Evolutionary conservation across 2,797 vertebrate species (phyloP).

Genomic region (Dermochelys coriacea): DNA sequence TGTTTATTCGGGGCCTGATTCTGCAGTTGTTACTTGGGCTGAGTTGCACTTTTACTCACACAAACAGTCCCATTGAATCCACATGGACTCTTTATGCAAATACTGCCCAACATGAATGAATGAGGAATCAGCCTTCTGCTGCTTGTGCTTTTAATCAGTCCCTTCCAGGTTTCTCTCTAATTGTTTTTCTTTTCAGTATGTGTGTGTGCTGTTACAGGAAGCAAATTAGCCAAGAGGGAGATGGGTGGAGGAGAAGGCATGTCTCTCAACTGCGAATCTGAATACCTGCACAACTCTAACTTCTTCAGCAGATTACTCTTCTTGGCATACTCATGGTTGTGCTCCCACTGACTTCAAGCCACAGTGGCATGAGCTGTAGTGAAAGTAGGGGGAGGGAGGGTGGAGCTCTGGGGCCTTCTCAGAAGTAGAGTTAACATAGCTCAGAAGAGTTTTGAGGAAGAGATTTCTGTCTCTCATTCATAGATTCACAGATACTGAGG

Average conservation of each 20-base stretch:
- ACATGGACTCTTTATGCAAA: constrained; percentile 50
- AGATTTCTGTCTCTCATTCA: background rate
- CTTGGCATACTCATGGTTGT: background rate
- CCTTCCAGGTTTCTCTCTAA: constrained; percentile 74
- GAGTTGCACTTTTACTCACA: constrained; percentile 50
- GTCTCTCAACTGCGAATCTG: constrained; percentile 9
- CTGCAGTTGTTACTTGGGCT: constrained; percentile 55
- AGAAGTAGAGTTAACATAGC: background rate
- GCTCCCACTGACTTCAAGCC: background rate
- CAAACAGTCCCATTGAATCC: constrained; percentile 27
- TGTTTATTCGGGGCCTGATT: background rate
- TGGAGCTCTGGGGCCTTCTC: background rate
- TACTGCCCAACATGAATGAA: constrained; percentile 35
- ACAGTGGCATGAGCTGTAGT: background rate
- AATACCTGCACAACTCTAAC: constrained; percentile 36
- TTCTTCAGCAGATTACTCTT: constrained; percentile 51
- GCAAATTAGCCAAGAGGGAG: constrained; percentile 55
- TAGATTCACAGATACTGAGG: background rate
- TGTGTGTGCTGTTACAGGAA: constrained; percentile 59
- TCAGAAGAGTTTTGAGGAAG: background rate
- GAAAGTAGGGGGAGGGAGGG: background rate
- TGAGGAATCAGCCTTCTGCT: constrained; percentile 70
- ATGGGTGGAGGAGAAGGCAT: constrained; percentile 47
- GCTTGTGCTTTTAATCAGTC: constrained; percentile 66
- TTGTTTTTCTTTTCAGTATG: constrained; percentile 74